Percentiles rank a stretch among this genome's conserved stretches.
These are phyloP conservation scores for Prietella phreatophila DNA, from an alignment of 2,113 vertebrate species.

Conservation along the genomic window DNA sequence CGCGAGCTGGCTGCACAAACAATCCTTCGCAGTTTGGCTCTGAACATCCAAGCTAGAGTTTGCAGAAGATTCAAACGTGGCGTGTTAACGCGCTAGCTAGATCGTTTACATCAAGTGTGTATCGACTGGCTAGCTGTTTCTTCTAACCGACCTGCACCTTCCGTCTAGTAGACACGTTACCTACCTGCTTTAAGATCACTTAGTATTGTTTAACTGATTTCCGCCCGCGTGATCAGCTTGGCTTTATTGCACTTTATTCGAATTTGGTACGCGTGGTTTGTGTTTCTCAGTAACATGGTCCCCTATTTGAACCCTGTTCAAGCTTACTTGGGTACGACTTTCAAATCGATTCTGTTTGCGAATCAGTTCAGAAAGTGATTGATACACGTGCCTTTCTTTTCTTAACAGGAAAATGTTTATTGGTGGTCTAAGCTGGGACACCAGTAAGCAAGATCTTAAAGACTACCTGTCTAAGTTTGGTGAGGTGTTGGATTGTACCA, in stretches of 20 bases:
- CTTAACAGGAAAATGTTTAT: constrained; percentile 87
- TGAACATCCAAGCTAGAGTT: not conserved
- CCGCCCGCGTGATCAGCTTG: no score
- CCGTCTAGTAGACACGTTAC: fast-evolving
- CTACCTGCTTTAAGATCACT: not conserved
- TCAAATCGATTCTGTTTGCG: not conserved
- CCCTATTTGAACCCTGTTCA: no score
- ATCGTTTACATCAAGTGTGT: not conserved
- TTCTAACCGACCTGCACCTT: no score
- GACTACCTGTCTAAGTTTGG: constrained; percentile 87
- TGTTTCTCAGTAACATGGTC: not conserved
- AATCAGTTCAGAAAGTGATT: not conserved
- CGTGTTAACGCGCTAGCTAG: not conserved
- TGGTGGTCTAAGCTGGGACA: constrained; percentile 89
- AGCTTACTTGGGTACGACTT: no score
- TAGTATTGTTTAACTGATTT: not conserved
- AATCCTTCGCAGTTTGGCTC: not conserved
- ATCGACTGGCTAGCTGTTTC: not conserved
- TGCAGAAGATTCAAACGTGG: constrained; percentile 1
- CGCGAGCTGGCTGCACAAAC: not conserved
- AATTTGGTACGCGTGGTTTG: no score
- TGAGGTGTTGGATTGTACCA: constrained; percentile 87
- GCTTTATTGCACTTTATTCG: not conserved
- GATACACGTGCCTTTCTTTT: no score
- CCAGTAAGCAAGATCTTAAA: constrained; percentile 87